Evolutionary conservation across 2,797 vertebrate genomes (phyloP), one percentile per base, ranked within the genome.

Genomic region (Nannoperca australis): DNA sequence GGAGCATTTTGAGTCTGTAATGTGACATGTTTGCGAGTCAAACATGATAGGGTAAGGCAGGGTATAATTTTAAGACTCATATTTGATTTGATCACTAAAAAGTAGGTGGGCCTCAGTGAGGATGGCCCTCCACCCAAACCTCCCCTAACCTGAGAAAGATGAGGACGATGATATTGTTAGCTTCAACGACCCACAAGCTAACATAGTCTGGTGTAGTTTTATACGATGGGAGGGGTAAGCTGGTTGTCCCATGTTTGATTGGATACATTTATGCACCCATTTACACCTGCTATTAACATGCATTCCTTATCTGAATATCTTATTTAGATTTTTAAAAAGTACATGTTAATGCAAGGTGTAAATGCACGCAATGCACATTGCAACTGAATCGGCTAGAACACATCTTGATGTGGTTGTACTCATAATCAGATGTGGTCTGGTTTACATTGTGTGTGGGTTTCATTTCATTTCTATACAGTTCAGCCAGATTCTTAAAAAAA

Each of bases 41-140:
- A 24, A 47, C 27, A 7, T 30, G 27, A 47, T 30, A 50, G 36
- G 55, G 24, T 27, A 4, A 2, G 44, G 47, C 5, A 38, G 65
- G 47, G 17, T 62, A 44, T 34, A 2, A 42, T 60, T 67, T 63
- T 36, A 34, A 51, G n/a, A 30, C 22, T 32, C 47, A 27, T 38
- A 45, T 80, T 60, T 45, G 47, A 74, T 59, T 50, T 42, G 8
- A 74, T 65, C 40, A 38, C 59, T 45, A 30, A 51, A 18, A 32
- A 20, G 51, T 34, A 51, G 27, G 42, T 22, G 40, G 68, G 47
- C 55, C 20, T 69, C 51, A 42, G 65, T 1, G n/a, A 51, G 59
- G 58, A 72, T 60, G 55, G 61, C 12, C 22, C 56, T 59, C 44
- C 45, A 72, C 47, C 24, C 47, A 30, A 59, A 51, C 34, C 59